Base-by-base conservation (phyloP, 2,888 invertebrate genomes). In the Limnephilus marmoratus region DNA sequence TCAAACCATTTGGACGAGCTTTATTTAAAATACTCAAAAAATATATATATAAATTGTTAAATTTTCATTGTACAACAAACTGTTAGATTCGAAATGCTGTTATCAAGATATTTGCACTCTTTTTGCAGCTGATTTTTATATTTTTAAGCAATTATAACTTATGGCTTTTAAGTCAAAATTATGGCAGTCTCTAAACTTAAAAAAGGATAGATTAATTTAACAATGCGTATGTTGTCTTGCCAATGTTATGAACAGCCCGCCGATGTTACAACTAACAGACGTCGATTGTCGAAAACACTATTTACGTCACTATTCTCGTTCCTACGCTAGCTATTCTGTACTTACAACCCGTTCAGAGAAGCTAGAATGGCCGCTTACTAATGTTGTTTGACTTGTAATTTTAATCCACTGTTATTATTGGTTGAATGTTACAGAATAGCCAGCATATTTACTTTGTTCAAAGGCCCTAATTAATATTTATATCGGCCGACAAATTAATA, bases 381-480 rank as follows among this genome's bases (percentile, higher is more conserved):
- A 83, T 11, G 15, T 7, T 68, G 24, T 18, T 24, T 24, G 53
- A 53, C 53, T 53, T 53, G 53, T 53, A 18, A 53, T 4, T 53
- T 53, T 24, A 53, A 18, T 18, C 53, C 53, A 18, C 3, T 53
- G 53, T 53, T 53, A 68, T 24, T 24, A 68, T 24, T 68, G n/a
- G n/a, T 68, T 24, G 7, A n/a, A 24, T 68, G 24, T 1, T 68
- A 24, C 68, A 68, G 68, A 68, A 68, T 24, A 68, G 68, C 85
- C 37, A 85, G 85, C 85, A 41, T 89, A 37, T 89, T 89, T 80
- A 89, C 68, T 80, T 89, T 89, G 88, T 89, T 90, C 85, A 90
- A 83, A 90, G 13, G 81, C 24, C 88, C 80, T 34, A 49, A 68
- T 24, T 24, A 68, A 49, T 88, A 13, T 80, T 45, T 11, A 12